Evolutionary conservation across 2,113 vertebrate species (phyloP).

Genomic region (Marcusenius ussheri): DNA sequence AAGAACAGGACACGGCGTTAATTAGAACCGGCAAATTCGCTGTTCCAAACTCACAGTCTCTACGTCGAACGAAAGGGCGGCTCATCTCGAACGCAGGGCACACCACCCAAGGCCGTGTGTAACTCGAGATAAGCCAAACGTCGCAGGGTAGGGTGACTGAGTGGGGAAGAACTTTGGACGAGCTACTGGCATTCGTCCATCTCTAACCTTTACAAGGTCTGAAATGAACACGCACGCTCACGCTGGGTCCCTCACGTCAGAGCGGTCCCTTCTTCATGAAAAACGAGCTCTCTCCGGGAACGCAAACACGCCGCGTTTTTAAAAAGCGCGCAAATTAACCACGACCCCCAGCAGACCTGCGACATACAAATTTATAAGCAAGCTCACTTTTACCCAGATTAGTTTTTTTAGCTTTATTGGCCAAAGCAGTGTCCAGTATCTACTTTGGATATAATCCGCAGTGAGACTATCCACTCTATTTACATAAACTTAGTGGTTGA

Average conservation of each 20-base stretch:
- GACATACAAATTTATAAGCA: not conserved
- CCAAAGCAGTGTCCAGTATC: not conserved
- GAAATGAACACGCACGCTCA: not conserved
- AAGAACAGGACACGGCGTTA: not conserved
- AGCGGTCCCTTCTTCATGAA: not conserved
- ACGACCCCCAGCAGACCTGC: not conserved
- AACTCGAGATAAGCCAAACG: constrained; percentile 11
- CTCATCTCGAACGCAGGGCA: not conserved
- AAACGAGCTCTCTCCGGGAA: not conserved
- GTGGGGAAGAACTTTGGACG: constrained; percentile 4
- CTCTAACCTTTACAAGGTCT: not conserved
- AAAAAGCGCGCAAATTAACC: not conserved
- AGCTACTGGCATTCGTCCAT: not conserved
- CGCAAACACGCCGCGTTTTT: not conserved
- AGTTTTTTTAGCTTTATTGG: not conserved
- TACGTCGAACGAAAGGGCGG: not conserved
- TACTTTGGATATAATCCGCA: not conserved
- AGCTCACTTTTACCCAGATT: not conserved
- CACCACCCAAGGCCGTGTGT: not conserved
- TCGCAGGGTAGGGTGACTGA: not conserved
- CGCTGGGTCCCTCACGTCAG: not conserved
- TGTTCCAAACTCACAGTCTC: not conserved
- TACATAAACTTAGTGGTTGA: not conserved
- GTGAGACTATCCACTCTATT: not conserved
- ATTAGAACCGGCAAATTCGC: not conserved